A percentile compares a stretch with the other conserved stretches of the same genome.
These are phyloP conservation scores for Drosophila tani DNA, from an alignment of 1,140 invertebrate genomes.

Conservation along the genomic window DNA sequence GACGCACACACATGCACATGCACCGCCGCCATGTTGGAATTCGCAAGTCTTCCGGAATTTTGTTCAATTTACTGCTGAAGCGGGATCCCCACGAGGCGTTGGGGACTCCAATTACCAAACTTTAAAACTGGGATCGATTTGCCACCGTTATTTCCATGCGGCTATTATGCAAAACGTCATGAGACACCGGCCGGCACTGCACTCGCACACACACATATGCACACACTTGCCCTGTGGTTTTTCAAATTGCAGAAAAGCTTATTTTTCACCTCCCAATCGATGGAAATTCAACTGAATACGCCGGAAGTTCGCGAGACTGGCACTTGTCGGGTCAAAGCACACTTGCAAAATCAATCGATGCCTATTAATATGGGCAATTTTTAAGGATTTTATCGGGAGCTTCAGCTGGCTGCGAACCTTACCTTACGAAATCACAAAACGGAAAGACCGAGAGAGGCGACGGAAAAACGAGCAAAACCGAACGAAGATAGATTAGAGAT, in stretches of 20 bases:
- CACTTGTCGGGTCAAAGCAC: conserved; percentile 28
- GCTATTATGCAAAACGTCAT: conserved; percentile 44
- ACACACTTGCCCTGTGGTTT: conserved; percentile 1
- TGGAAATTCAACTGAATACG: neutral
- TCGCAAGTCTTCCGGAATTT: conserved; percentile 16
- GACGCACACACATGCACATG: conserved; percentile 16
- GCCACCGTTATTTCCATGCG: conserved; percentile 18
- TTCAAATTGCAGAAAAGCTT: neutral
- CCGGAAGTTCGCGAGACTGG: conserved; percentile 1
- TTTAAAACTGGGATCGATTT: conserved; percentile 8
- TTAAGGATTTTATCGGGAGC: conserved; percentile 46
- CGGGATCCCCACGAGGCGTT: neutral
- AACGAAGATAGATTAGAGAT: conserved; percentile 11
- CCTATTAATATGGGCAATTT: conserved; percentile 34
- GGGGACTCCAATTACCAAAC: neutral
- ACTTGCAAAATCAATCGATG: conserved; percentile 62
- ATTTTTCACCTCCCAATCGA: neutral
- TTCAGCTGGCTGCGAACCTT: conserved; percentile 51
- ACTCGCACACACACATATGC: neutral
- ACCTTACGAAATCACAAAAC: conserved; percentile 77
- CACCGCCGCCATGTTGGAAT: conserved; percentile 68
- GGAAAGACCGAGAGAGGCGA: conserved; percentile 63
- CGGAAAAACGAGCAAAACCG: conserved; percentile 7
- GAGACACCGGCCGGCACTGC: conserved; percentile 44
- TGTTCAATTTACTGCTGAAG: conserved; percentile 2